Evolutionary conservation across 2,113 vertebrate genomes (phyloP).

Genomic region (Microcebus murinus): DNA sequence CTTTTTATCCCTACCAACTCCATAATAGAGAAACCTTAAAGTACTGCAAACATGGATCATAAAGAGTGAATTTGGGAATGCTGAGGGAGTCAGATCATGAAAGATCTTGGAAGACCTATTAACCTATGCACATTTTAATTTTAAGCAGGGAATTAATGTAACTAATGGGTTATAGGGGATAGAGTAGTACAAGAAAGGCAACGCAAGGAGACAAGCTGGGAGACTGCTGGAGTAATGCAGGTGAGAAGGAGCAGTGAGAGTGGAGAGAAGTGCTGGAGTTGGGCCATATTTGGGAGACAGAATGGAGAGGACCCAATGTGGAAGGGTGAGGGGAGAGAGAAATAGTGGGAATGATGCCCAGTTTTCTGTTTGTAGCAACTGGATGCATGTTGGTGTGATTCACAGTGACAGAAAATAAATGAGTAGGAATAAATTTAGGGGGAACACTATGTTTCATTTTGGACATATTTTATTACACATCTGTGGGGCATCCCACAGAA

Average conservation of each 20-base stretch:
- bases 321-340: not conserved
- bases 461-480: not conserved
- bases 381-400: not conserved
- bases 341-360: not conserved
- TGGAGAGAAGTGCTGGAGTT: not conserved
- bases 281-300: not conserved
- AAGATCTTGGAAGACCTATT: not conserved
- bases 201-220: not conserved
- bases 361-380: not conserved
- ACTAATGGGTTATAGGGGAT: not conserved
- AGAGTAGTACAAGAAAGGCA: not conserved
- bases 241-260: not conserved
- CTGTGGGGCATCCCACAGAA: not conserved
- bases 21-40: not conserved
- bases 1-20: not conserved
- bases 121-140: not conserved
- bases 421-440: not conserved
- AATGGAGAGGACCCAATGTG: not conserved
- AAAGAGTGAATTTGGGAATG: not conserved
- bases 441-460: not conserved
- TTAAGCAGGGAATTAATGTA: not conserved
- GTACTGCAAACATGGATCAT: not conserved
- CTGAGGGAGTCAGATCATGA: not conserved
- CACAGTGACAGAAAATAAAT: slow-evolving; percentile 15
- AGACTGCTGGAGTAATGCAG: not conserved